Conservation (phyloP, 2,113 vertebrate genomes). For the Ciconia maguari region DNA sequence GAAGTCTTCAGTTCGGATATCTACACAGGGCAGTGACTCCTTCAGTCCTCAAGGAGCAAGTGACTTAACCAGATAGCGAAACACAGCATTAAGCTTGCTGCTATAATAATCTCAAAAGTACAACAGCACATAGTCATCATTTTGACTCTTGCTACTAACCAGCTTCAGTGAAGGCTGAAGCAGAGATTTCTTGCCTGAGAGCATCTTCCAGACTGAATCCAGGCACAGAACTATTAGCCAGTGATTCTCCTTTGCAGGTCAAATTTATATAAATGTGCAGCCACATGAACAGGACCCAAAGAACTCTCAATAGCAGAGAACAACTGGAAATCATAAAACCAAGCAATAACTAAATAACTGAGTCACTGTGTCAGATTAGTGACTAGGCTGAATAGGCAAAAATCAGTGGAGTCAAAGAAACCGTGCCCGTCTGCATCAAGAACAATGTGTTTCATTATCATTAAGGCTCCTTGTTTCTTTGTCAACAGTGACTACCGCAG, state of each 20-base stretch:
- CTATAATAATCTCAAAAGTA: background rate
- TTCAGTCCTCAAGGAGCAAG: background rate
- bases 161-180: background rate
- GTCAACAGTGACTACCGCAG: background rate
- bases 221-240: background rate
- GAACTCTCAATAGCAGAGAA: background rate
- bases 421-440: background rate
- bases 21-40: background rate
- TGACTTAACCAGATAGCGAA: background rate
- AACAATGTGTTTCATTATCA: background rate
- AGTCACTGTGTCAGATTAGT: background rate
- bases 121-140: background rate
- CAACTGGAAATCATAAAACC: background rate
- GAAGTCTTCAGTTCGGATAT: background rate
- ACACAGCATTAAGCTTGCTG: background rate
- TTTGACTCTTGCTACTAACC: background rate
- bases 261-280: background rate
- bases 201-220: background rate
- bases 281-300: background rate
- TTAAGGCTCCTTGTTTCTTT: background rate
- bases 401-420: background rate
- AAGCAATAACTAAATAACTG: background rate
- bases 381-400: background rate
- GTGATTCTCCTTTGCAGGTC: background rate
- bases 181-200: background rate